Evolutionary conservation across 2,797 vertebrate genomes (phyloP), one percentile per base, ranked within the genome.

Genomic region (Aulostomus chinensis): DNA sequence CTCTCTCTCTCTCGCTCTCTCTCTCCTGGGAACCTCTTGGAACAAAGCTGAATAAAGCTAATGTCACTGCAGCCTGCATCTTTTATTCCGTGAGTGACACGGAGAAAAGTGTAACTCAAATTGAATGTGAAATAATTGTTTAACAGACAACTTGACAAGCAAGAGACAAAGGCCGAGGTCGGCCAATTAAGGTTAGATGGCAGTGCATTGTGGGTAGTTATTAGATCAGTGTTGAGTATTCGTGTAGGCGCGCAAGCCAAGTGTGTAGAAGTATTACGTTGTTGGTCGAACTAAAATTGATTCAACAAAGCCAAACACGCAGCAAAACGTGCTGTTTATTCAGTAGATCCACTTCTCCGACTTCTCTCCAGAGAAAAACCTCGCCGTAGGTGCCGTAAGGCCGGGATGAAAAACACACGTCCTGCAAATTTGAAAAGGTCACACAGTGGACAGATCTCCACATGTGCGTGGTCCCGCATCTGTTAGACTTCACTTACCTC

Each of bases 151-250:
- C 48, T 56, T 51, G 65, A 82, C 67, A 39, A 52, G 43, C 54
- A 28, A 68, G 58, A 68, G 58, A 79, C 59, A 78, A 80, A 70
- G 57, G 33, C 48, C 48, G 11, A 35, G 43, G 36, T 42, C 47
- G 50, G 50, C 37, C 38, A 47, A 70, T 57, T 20, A 40, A 63
- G 42, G 46, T 18, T 24, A 15, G 43, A 47, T 34, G 42, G 14
- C 33, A 37, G 34, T 73, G 68, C 57, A 81, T 77, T 76, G 51
- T 72, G 66, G 76, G 64, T 71, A 71, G 47, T 68, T 75, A 80
- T 82, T 79, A 70, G 48, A 80, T 74, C 58, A 37, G 48, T 69
- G 35, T 51, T 43, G 67, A 70, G 47, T n/a, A n/a, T n/a, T n/a
- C n/a, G n/a, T n/a, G n/a, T 31, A 47, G n/a, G 34, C 21, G 54